Base-by-base conservation (phyloP, 2,113 vertebrate genomes). In the Hipposideros armiger region DNA sequence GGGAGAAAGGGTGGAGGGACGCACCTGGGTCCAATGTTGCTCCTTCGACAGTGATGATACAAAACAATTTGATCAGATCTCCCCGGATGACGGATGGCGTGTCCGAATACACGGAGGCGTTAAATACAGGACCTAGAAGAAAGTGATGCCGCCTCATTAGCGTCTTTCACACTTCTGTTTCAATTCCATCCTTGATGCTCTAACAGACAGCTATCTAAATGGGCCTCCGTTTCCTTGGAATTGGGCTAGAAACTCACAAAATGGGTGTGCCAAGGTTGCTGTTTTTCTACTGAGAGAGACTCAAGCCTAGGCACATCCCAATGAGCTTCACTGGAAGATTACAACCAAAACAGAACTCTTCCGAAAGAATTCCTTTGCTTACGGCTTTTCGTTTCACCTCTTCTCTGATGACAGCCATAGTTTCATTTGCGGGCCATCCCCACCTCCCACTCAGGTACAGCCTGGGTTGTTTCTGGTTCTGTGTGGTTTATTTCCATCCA, bases 21-120 rank as follows among this genome's bases (percentile, higher is more conserved):
- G n/a, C 96, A 99, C 99, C 99, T 97, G 98, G 98, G 42, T 99
- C 99, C 10, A 99, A 97, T 0, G 98, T 97, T 32, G 99, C 98
- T 94, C 99, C 99, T 62, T 99, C 99, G 0, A 81, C 98, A 22
- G 98, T 98, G 92, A 99, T 5, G 24, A 98, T 98, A 60, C 99
- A 99, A 95, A 99, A 98, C 97, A 99, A 93, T 80, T 99, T 99
- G 97, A 99, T 99, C 2, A 99, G 99, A 69, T 99, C 99, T 62
- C 99, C 99, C 30, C 99, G 99, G 98, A 98, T 99, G 94, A 99
- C 97, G 0, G 98, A 99, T 0, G 96, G 98, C 42, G 97, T 98
- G 97, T 99, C 99, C 0, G 99, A 99, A 58, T 98, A 98, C 97
- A 99, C 98, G 0, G 98, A 98, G 74, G 99, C 98, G 58, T 99